These are phyloP conservation scores for Athene noctua DNA, from an alignment of 2,113 vertebrate genomes.

Conservation along the genomic window DNA sequence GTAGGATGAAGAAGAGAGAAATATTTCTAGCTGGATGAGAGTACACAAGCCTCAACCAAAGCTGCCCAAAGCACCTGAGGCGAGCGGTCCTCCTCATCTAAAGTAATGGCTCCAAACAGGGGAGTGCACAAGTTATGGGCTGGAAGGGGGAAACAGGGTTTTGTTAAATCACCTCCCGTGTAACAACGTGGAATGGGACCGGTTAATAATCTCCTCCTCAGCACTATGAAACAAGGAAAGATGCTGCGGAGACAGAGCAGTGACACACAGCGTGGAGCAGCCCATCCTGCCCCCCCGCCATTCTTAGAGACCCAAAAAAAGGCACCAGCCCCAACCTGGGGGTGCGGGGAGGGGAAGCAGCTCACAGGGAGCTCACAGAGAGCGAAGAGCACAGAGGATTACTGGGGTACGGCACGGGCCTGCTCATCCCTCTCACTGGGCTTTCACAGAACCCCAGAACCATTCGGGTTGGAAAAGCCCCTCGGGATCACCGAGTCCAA, in stretches of 20 bases:
- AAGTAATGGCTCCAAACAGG: background rate
- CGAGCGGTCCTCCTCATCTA: background rate
- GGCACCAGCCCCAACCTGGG: rapidly evolving
- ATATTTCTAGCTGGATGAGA: background rate
- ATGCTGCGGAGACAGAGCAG: background rate
- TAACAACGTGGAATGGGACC: rapidly evolving
- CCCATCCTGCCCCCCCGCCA: background rate
- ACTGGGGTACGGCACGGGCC: rapidly evolving
- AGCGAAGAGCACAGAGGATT: background rate
- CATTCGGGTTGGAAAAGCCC: too few species aligned
- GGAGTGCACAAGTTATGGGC: background rate
- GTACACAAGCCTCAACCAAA: background rate
- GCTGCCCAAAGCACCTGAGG: background rate
- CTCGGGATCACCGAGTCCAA: too few species aligned
- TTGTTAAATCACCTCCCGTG: background rate
- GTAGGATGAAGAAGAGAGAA: background rate
- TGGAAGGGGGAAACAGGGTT: background rate
- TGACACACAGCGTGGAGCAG: rapidly evolving
- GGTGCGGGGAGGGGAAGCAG: background rate
- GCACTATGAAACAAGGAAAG: background rate
- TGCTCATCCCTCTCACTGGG: background rate
- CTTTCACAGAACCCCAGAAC: background rate
- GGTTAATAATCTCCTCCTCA: background rate
- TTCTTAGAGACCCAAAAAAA: background rate
- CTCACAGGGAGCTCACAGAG: rapidly evolving